A percentile compares a stretch with the other conserved stretches of the same genome.
Evolutionary conservation across 2,888 invertebrate species (phyloP).

Genomic region (Parnassius orleans): DNA sequence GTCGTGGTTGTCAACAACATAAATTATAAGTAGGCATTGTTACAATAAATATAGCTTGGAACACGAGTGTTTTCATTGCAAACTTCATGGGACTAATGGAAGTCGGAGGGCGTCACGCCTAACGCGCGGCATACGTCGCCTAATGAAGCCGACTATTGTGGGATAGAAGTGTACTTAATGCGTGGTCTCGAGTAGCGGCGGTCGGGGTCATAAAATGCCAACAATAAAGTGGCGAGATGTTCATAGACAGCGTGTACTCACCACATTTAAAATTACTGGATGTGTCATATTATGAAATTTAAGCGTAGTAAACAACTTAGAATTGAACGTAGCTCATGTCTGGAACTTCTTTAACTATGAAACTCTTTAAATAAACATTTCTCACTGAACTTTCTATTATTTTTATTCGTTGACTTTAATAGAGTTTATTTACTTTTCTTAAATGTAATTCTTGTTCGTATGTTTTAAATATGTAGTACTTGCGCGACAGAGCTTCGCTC

Average conservation of each 20-base stretch:
- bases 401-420: too few species aligned
- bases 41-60: constrained; percentile 63
- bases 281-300: not conserved
- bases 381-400: too few species aligned
- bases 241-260: constrained; percentile 5
- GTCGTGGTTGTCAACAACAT: constrained; percentile 71
- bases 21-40: constrained; percentile 73
- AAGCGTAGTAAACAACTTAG: too few species aligned
- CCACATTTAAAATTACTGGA: constrained; percentile 5
- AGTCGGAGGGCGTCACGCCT: constrained; percentile 67
- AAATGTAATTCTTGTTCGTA: too few species aligned
- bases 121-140: constrained; percentile 70
- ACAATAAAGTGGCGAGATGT: constrained; percentile 41
- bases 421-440: too few species aligned
- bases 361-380: too few species aligned
- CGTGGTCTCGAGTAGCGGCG: constrained; percentile 51
- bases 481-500: too few species aligned
- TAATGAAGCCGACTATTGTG: constrained; percentile 76
- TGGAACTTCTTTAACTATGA: too few species aligned
- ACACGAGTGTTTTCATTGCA: constrained; percentile 69
- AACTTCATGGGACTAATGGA: constrained; percentile 68
- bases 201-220: constrained; percentile 52
- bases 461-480: too few species aligned
- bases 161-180: constrained; percentile 68
- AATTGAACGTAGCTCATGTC: too few species aligned